phyloP scores from a whole-genome alignment of 2,888 invertebrate genomes.

The Cephonodes hylas region DNA sequence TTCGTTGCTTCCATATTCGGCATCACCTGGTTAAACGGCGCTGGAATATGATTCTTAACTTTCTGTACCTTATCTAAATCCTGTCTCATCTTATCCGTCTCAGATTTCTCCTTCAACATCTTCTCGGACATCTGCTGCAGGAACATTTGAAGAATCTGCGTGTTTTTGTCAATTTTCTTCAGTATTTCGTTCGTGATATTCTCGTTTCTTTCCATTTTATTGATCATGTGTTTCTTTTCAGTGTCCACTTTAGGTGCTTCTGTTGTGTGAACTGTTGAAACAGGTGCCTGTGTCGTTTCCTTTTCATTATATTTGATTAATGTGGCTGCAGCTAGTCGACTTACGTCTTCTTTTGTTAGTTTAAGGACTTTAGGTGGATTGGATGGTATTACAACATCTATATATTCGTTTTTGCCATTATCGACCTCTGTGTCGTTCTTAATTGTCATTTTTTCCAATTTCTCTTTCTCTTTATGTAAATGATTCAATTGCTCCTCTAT shows the following conservation, averaged over 20 bases:
- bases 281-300: slow-evolving; percentile 11
- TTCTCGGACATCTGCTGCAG: slow-evolving; percentile 48
- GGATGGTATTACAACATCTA: slow-evolving; percentile 28
- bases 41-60: slow-evolving; percentile 2
- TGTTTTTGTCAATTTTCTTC: slow-evolving; percentile 61
- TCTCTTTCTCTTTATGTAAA: slow-evolving; percentile 49
- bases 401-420: slow-evolving; percentile 23
- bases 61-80: background rate
- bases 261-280: slow-evolving; percentile 15
- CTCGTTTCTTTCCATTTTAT: slow-evolving; percentile 50
- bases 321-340: slow-evolving; percentile 21
- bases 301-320: slow-evolving; percentile 19
- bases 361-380: slow-evolving; percentile 27
- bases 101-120: slow-evolving; percentile 18
- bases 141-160: slow-evolving; percentile 52
- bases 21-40: slow-evolving; percentile 15
- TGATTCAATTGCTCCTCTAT: slow-evolving; percentile 52
- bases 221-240: slow-evolving; percentile 34
- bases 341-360: slow-evolving; percentile 28
- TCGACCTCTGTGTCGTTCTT: slow-evolving; percentile 12
- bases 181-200: slow-evolving; percentile 57
- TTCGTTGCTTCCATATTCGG: slow-evolving; percentile 19
- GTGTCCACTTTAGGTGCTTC: slow-evolving; percentile 10
- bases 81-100: background rate
- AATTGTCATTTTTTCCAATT: slow-evolving; percentile 34